Percentiles rank a stretch among this genome's conserved stretches.
These are phyloP conservation scores for Slavum lentiscoides DNA, from an alignment of 2,888 invertebrate genomes.

Conservation along the genomic window DNA sequence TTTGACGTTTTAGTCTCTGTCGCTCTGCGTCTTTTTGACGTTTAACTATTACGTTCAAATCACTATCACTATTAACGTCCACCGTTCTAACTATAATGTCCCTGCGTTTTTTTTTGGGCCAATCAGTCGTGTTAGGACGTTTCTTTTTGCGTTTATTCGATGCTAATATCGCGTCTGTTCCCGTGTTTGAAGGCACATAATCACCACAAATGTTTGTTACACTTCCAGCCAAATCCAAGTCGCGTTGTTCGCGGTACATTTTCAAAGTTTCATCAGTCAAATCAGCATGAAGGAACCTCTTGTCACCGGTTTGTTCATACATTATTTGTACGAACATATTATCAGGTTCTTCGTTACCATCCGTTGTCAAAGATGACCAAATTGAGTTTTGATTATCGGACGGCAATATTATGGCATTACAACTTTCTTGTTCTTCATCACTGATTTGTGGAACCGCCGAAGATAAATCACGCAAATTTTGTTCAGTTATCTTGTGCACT, in stretches of 20 bases:
- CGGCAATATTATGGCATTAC: constrained; percentile 16
- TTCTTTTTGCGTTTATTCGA: constrained; percentile 64
- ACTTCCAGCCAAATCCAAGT: constrained; percentile 11
- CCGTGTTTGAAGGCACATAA: neutral
- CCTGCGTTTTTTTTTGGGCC: constrained; percentile 66
- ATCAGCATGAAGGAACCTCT: constrained; percentile 14
- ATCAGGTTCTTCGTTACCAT: constrained; percentile 15
- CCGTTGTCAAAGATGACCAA: constrained; percentile 14
- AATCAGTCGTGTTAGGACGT: constrained; percentile 79
- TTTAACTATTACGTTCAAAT: neutral
- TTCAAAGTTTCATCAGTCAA: constrained; percentile 33
- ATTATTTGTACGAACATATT: constrained; percentile 49
- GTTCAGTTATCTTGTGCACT: constrained; percentile 29
- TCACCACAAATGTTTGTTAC: constrained; percentile 15
- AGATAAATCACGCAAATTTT: constrained; percentile 1
- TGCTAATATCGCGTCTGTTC: neutral
- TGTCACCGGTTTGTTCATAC: constrained; percentile 45
- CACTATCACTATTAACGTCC: neutral
- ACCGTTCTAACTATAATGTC: constrained; percentile 1
- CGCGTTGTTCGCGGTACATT: constrained; percentile 22
- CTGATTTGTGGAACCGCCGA: neutral
- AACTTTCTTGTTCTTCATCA: neutral
- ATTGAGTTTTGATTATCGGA: neutral
- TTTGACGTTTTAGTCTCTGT: constrained; percentile 21
- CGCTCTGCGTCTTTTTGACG: constrained; percentile 14